Percentiles rank a stretch among this genome's conserved stretches.
These are phyloP conservation scores for Mesochorus sp. DNA, from an alignment of 2,888 invertebrate species.

Conservation along the genomic window DNA sequence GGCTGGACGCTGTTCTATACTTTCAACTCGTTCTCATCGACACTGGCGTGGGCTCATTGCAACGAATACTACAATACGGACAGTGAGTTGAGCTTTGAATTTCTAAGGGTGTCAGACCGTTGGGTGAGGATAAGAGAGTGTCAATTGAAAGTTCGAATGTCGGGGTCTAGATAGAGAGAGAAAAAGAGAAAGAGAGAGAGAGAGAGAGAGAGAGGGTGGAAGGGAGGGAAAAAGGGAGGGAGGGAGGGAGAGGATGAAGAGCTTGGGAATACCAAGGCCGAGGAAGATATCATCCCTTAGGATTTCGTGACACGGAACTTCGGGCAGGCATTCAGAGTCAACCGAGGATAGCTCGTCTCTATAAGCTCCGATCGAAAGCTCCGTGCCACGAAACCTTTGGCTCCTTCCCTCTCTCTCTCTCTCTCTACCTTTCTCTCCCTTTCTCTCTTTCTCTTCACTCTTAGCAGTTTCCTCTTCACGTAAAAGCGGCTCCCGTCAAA, in stretches of 20 bases:
- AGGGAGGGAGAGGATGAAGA: neutral
- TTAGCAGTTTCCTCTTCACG: no score
- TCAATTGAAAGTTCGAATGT: conserved; percentile 5
- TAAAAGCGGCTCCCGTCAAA: conserved; percentile 49
- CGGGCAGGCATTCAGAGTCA: conserved; percentile 36
- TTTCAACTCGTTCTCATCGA: conserved; percentile 86
- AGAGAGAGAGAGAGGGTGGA: neutral
- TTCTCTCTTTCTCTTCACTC: conserved; percentile 13
- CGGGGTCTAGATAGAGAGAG: neutral
- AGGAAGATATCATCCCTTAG: conserved; percentile 18
- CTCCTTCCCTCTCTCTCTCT: no score
- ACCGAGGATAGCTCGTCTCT: conserved; percentile 12
- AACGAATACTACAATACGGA: conserved; percentile 85
- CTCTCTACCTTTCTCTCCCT: neutral
- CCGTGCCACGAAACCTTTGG: no score
- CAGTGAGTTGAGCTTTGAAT: conserved; percentile 82
- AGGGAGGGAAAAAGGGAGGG: neutral
- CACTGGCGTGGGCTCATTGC: conserved; percentile 88
- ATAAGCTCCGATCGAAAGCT: neutral
- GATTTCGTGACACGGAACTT: conserved; percentile 42
- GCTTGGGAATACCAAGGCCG: neutral
- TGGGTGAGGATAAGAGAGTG: neutral
- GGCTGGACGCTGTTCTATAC: conserved; percentile 91
- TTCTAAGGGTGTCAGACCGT: neutral
- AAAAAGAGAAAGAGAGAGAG: conserved; percentile 3